These are phyloP conservation scores for Drosophila repleta DNA, from an alignment of 1,140 invertebrate genomes.

Conservation along the genomic window DNA sequence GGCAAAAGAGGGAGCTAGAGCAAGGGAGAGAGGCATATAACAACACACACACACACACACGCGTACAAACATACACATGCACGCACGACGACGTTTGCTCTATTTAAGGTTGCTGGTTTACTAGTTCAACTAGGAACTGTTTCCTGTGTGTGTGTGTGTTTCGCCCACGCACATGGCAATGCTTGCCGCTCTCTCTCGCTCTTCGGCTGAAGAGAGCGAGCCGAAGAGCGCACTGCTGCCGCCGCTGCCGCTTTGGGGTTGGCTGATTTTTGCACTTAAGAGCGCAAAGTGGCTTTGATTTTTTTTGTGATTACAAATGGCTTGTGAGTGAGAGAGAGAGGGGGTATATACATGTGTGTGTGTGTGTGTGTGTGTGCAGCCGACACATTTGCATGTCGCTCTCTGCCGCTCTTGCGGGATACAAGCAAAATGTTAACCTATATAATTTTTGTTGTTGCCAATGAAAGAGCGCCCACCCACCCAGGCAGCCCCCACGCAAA, in stretches of 20 bases:
- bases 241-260: constrained; percentile 19
- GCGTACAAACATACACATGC: neutral
- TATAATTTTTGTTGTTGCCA: constrained; percentile 68
- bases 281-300: constrained; percentile 76
- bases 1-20: neutral
- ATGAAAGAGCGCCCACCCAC: constrained; percentile 15
- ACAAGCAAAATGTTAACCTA: constrained; percentile 68
- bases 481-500: constrained; percentile 30
- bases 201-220: constrained; percentile 11
- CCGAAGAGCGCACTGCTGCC: constrained; percentile 1
- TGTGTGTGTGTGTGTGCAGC: constrained; percentile 38
- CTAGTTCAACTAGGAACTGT: constrained; percentile 60
- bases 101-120: constrained; percentile 69
- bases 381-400: constrained; percentile 67
- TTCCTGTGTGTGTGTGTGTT: constrained; percentile 17
- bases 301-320: constrained; percentile 34
- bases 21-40: constrained; percentile 24
- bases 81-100: constrained; percentile 43
- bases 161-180: constrained; percentile 50
- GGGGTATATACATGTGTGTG: no score
- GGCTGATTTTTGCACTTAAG: constrained; percentile 73
- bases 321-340: constrained; percentile 30
- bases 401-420: constrained; percentile 51
- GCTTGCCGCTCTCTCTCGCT: constrained; percentile 7
- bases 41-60: constrained; percentile 29